These are phyloP conservation scores for Crossaster papposus DNA, from an alignment of 53 echinoderm and acorn worm species.

Conservation along the genomic window DNA sequence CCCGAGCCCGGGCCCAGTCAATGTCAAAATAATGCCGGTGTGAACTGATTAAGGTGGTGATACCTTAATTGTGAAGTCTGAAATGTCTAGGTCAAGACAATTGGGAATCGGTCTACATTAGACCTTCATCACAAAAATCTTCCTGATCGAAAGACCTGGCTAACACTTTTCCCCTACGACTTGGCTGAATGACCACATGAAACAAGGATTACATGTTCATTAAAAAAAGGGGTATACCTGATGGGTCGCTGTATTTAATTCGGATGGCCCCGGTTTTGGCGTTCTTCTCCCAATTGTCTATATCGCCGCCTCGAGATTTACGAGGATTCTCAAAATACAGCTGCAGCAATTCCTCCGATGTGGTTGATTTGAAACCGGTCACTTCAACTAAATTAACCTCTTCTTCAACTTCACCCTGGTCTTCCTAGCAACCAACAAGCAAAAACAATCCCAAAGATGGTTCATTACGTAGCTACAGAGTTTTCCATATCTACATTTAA, in stretches of 20 bases:
- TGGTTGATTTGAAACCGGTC: conserved; percentile 23
- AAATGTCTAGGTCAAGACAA: too few relatives aligned
- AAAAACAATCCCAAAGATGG: not conserved
- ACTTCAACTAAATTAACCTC: conserved; percentile 38
- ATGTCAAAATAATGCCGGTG: too few relatives aligned
- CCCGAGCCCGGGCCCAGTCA: too few relatives aligned
- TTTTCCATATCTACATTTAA: too few relatives aligned
- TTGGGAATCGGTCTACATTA: too few relatives aligned
- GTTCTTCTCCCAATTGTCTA: not conserved
- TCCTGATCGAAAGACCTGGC: too few relatives aligned
- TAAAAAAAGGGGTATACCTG: not conserved
- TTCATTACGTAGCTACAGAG: too few relatives aligned
- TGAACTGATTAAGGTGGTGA: too few relatives aligned
- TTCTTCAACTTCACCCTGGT: not conserved
- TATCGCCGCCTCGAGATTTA: conserved; percentile 55
- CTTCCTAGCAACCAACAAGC: not conserved
- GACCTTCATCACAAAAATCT: too few relatives aligned
- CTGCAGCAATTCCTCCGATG: conserved; percentile 24
- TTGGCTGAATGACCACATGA: not conserved
- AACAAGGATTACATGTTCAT: not conserved
- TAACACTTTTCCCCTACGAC: too few relatives aligned
- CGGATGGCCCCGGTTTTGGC: conserved; percentile 21
- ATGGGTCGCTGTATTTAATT: conserved; percentile 29
- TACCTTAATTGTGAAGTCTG: too few relatives aligned
- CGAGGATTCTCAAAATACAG: conserved; percentile 63